A percentile compares a stretch with the other conserved stretches of the same genome.
Evolutionary conservation across 92 coral and sea anemone genomes (phyloP).

Genomic region (Diadumene lineata): DNA sequence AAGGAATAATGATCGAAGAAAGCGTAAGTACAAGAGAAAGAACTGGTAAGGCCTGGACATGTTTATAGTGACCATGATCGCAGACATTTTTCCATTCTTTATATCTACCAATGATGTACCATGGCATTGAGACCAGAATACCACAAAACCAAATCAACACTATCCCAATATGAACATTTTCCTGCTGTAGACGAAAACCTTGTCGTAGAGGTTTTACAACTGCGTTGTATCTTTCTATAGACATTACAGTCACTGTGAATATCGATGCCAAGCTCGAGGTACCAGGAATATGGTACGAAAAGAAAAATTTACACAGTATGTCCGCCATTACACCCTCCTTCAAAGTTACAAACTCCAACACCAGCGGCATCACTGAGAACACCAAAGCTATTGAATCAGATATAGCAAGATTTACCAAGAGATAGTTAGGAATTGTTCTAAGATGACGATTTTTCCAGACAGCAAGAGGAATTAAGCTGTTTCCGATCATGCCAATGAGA

Average conservation of each 20-base stretch:
- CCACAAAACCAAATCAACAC: background rate
- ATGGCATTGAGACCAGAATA: background rate
- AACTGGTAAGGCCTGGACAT: background rate
- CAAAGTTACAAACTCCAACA: background rate
- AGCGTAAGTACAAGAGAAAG: background rate
- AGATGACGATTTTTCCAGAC: constrained; percentile 1
- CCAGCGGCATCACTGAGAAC: background rate
- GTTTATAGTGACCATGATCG: background rate
- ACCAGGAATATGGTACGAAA: background rate
- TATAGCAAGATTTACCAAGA: constrained; percentile 19
- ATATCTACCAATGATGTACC: constrained; percentile 4
- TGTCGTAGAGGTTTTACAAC: constrained; percentile 20
- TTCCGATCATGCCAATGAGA: constrained; percentile 1
- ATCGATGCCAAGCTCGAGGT: constrained; percentile 7
- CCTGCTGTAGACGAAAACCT: constrained; percentile 7
- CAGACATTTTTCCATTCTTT: background rate
- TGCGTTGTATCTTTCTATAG: constrained; percentile 25
- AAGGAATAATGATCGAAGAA: background rate
- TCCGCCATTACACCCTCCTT: constrained; percentile 5
- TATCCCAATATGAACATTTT: constrained; percentile 6
- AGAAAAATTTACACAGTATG: constrained; percentile 9
- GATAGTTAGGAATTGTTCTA: constrained; percentile 14
- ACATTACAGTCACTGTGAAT: constrained; percentile 16
- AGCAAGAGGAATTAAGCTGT: background rate
- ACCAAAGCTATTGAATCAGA: constrained; percentile 9